phyloP scores from a whole-genome alignment of 2,113 vertebrate species.

The Strix aluco region DNA sequence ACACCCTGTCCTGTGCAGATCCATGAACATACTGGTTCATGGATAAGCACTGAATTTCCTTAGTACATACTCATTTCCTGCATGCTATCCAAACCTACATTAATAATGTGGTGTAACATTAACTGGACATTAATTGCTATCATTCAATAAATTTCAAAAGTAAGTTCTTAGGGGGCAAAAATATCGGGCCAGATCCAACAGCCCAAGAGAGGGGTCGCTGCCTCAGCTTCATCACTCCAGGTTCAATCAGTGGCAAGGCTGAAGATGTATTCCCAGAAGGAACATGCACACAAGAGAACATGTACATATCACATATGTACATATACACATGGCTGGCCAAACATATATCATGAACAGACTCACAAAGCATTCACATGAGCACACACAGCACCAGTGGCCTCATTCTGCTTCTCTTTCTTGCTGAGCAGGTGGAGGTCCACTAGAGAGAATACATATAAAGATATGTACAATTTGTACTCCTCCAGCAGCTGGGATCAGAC shows the following conservation, averaged over 20 bases:
- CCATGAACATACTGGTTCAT: background rate
- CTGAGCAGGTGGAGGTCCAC: background rate
- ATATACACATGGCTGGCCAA: background rate
- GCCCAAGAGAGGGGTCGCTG: background rate
- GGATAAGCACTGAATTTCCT: background rate
- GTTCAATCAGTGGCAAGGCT: background rate
- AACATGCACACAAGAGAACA: too few species aligned
- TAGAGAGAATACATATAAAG: background rate
- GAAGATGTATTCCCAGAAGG: background rate
- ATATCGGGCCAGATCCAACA: background rate
- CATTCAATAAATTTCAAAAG: background rate
- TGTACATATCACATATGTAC: rapidly evolving
- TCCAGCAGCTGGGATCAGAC: background rate
- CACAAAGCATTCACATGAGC: background rate
- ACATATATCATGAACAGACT: background rate
- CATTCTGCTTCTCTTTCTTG: background rate
- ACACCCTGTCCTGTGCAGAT: background rate
- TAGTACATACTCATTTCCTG: background rate
- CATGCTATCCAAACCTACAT: background rate
- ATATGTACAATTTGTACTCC: background rate
- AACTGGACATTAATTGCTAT: background rate
- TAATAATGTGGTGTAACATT: background rate
- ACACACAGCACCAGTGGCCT: background rate
- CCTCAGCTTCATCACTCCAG: background rate
- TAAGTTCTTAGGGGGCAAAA: background rate